Percentiles rank a stretch among this genome's conserved stretches.
Conservation (phyloP, 2,888 invertebrate species). For the Lasioglossum zephyrum region DNA sequence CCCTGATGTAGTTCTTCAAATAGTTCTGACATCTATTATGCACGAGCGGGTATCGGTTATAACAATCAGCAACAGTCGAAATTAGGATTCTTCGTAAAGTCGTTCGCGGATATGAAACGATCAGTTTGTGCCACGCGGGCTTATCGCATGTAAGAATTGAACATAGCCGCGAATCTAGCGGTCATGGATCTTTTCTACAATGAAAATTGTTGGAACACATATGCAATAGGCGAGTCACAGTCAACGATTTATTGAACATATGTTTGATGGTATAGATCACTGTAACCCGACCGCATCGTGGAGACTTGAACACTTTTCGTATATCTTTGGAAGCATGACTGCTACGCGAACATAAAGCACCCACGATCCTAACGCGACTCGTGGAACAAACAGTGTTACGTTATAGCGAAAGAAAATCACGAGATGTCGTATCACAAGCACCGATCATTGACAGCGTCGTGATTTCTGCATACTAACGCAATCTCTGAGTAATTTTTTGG, state of each 20-base stretch:
- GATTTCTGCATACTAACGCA: slow-evolving; percentile 13
- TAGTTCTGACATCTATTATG: neutral
- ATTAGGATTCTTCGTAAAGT: neutral
- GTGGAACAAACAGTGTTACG: slow-evolving; percentile 37
- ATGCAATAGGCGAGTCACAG: neutral
- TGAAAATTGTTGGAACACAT: slow-evolving; percentile 13
- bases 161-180: slow-evolving; percentile 44
- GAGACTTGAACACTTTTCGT: slow-evolving; percentile 17
- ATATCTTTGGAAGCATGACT: slow-evolving; percentile 16
- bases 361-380: slow-evolving; percentile 43
- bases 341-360: slow-evolving; percentile 30
- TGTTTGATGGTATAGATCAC: slow-evolving; percentile 5
- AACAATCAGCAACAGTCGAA: neutral
- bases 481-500: neutral
- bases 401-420: slow-evolving; percentile 36
- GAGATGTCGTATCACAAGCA: slow-evolving; percentile 46
- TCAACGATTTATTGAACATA: neutral
- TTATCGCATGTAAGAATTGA: slow-evolving; percentile 40
- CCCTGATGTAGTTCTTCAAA: neutral
- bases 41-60: neutral
- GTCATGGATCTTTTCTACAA: slow-evolving; percentile 36
- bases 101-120: slow-evolving; percentile 18
- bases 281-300: neutral
- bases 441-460: slow-evolving; percentile 38
- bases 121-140: slow-evolving; percentile 58